Evolutionary conservation across 2,797 vertebrate genomes (phyloP), one percentile per base, ranked within the genome.

Genomic region (Tiaroga cobitis): DNA sequence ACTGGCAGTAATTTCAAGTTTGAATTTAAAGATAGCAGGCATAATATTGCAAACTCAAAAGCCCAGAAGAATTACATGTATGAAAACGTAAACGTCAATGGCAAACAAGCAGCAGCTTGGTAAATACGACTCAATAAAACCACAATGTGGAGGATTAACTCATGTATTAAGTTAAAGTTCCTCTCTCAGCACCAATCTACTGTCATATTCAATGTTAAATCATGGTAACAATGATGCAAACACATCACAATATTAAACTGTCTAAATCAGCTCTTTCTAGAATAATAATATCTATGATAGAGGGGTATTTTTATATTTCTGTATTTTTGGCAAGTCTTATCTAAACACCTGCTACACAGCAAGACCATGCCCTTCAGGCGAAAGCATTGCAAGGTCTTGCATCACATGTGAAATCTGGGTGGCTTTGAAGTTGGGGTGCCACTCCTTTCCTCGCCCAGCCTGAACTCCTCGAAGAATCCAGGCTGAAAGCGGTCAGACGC

Each of bases 291-390:
- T 69, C 43, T 84, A n/a, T 79, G 82, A 85, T 54, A 84, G 73
- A 67, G 82, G 78, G 72, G 72, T 82, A 82, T 86, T 82, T 77
- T 86, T 86, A 82, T 61, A 86, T 69, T 77, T 84, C 46, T 69
- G 78, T 85, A 89, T 85, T 89, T 87, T 85, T 80, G 82, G 86
- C 76, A 83, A 80, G 77, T 77, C 77, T 78, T 87, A 61, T 80
- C 72, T 81, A 89, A 89, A 89, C 86, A 87, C 88, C 81, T 90
- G 86, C 86, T 65, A 72, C 26, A n/a, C 81, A 83, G 74, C 63
- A 15, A 70, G 67, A 85, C 83, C 72, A 74, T 41, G 67, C 39
- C 83, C 83, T 76, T 74, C 16, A 43, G 73, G 56, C 61, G 51
- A 59, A 49, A 61, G 18, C 51, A 72, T 88, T 90, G 74, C 89